Conservation (phyloP, 1,140 invertebrate species). For the Platyura marginata region DNA sequence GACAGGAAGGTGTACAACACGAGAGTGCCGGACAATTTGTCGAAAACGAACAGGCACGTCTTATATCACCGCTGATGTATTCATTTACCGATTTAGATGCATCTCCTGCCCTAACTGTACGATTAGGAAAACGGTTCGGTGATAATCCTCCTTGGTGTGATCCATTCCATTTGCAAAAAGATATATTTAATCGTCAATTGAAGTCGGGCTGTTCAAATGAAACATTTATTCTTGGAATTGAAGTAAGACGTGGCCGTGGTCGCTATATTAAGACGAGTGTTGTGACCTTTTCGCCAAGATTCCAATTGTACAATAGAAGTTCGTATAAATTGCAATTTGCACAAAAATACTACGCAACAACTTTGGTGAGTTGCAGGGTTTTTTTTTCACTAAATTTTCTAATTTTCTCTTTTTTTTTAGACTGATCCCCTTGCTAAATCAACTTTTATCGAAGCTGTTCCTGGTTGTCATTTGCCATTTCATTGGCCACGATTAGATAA, state of each 20-base stretch:
- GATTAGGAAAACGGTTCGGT: conserved; percentile 15
- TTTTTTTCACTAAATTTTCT: conserved; percentile 3
- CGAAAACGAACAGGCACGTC: conserved; percentile 85
- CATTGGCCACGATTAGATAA: conserved; percentile 86
- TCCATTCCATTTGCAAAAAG: conserved; percentile 41
- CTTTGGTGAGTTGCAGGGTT: conserved; percentile 22
- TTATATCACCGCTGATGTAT: conserved; percentile 85
- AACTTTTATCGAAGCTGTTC: conserved; percentile 56
- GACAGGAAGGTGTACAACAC: conserved; percentile 61
- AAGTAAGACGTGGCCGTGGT: conserved; percentile 71
- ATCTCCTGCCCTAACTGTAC: conserved; percentile 30
- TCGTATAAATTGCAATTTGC: conserved; percentile 65
- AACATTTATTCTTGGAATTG: conserved; percentile 62
- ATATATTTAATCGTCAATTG: conserved; percentile 14
- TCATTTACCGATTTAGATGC: conserved; percentile 80
- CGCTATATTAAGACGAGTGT: conserved; percentile 78
- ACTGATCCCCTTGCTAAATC: conserved; percentile 42
- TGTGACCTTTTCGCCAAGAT: conserved; percentile 81
- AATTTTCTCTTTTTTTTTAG: conserved; percentile 18
- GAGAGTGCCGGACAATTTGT: conserved; percentile 85
- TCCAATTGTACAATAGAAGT: conserved; percentile 84
- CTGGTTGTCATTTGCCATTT: conserved; percentile 80
- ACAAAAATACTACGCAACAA: conserved; percentile 59
- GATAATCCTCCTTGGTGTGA: conserved; percentile 44
- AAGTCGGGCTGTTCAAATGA: conserved; percentile 15